Evolutionary conservation across 2,113 vertebrate species (phyloP).

Genomic region (Crypturellus undulatus): DNA sequence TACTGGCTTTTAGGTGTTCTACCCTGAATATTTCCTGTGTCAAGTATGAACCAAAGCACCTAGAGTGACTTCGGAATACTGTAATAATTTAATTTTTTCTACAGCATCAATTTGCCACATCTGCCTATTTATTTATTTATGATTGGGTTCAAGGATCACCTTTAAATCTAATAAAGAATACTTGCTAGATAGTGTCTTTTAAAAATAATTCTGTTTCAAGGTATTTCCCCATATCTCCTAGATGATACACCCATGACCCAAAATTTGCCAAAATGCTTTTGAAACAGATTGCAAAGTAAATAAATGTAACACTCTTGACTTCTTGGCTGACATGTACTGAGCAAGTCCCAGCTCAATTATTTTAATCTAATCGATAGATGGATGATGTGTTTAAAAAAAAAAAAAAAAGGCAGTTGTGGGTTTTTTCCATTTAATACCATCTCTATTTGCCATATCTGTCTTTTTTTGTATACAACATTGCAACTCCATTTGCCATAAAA

Average conservation of each 20-base stretch:
- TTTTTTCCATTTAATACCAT: no score
- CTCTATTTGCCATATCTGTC: background rate
- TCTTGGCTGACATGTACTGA: background rate
- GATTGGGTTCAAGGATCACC: background rate
- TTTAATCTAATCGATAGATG: background rate
- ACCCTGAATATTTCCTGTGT: background rate
- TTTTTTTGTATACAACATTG: background rate
- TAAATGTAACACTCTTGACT: background rate
- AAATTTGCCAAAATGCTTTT: background rate
- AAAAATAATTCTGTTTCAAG: background rate
- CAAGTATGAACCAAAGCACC: background rate
- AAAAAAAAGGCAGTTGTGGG: background rate
- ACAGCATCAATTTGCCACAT: background rate
- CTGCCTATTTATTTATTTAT: background rate
- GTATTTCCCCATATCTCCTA: background rate
- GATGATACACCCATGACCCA: background rate
- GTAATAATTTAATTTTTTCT: background rate
- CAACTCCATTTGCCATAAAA: background rate
- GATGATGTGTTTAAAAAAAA: background rate
- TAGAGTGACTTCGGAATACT: background rate
- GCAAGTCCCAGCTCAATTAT: background rate
- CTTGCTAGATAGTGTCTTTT: background rate
- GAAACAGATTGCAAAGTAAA: background rate
- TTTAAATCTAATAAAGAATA: background rate
- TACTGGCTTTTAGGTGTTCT: background rate